phyloP scores from a whole-genome alignment of 2,797 vertebrate species.

The Clarias pachynema region DNA sequence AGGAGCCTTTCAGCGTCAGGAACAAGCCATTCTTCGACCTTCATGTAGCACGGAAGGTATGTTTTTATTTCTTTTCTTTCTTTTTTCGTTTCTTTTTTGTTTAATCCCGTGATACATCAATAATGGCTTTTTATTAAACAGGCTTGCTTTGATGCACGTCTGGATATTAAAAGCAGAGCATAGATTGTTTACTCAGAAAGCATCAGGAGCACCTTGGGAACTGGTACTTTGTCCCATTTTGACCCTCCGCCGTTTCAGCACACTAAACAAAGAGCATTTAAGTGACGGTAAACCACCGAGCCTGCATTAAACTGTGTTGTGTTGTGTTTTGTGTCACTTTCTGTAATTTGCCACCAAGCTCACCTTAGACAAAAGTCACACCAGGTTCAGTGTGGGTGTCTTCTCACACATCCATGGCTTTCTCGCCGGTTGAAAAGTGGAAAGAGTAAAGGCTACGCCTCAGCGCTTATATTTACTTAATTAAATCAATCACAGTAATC shows the following conservation, averaged over 20 bases:
- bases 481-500: constrained; percentile 28
- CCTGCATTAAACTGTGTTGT: background rate
- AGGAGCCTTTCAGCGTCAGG: constrained; percentile 93
- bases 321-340: background rate
- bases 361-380: constrained; percentile 13
- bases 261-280: background rate
- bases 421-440: background rate
- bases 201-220: background rate
- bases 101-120: background rate
- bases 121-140: background rate
- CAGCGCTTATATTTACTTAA: constrained; percentile 36
- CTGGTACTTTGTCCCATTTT: background rate
- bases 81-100: background rate
- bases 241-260: background rate
- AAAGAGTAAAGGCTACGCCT: constrained; percentile 23
- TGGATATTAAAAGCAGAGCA: background rate
- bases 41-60: constrained; percentile 90
- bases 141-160: background rate
- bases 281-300: background rate
- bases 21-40: constrained; percentile 97
- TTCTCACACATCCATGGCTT: constrained; percentile 16
- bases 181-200: constrained; percentile 4
- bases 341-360: background rate
- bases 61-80: background rate
- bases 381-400: constrained; percentile 5